Base-by-base conservation (phyloP, 1,140 invertebrate genomes). In the Portunus trituberculatus region DNA sequence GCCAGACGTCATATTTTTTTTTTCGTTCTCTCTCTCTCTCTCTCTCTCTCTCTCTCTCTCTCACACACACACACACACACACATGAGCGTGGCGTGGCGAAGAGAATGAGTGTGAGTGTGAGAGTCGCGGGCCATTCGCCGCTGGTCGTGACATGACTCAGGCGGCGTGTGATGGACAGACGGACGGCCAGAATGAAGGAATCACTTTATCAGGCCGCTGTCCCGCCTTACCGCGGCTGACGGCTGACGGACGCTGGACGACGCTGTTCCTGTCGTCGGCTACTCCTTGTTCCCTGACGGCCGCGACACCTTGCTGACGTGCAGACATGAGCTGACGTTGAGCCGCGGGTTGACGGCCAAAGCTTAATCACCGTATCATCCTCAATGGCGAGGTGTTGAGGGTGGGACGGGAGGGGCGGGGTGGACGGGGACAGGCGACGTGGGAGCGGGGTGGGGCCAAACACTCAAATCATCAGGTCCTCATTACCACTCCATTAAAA, bases 401-500 rank as follows among this genome's bases (percentile, higher is more conserved):
- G 52, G 29, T 20, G 32, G 10, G 86, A 25, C 28, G 31, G 32
- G 25, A 14, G 93, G 52, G 48, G 52, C 16, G 14, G 45, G 93
- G 48, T 20, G 48, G 29, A 39, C 29, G 8, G 84, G 29, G 39
- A n/a, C 89, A 45, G 91, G 84, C 76, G 76, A 67, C 52, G 31
- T 29, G 84, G 88, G 91, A 88, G 32, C 45, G 84, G 76, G 94
- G 83, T 48, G 84, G 12, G 76, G 31, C 83, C 29, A 76, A 95
- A 95, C 93, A 91, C 93, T 90, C 46, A 95, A 92, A 95, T 95
- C 94, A 92, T 95, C 94, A 92, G 83, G 52, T 67, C 82, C 91
- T 95, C 94, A 88, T 95, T 95, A 95, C 94, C 94, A 95, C 91
- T 95, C 94, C 83, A 82, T 93, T 95, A 95, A 92, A 95, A 95